Percentiles rank a stretch among this genome's conserved stretches.
Evolutionary conservation across 2,888 invertebrate genomes (phyloP).

Genomic region (Cheilosia variabilis): DNA sequence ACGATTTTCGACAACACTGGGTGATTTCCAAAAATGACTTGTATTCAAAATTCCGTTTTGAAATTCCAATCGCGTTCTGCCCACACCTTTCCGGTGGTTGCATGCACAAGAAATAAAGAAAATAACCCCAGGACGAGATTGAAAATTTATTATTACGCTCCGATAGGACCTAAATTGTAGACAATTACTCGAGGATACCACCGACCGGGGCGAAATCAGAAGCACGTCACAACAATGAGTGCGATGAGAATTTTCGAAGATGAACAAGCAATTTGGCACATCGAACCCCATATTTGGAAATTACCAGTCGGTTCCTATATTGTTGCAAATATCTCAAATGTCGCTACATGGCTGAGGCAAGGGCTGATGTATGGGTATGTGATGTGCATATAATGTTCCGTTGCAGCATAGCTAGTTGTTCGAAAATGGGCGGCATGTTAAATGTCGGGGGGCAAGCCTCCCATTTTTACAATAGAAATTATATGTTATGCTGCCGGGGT

Average conservation of each 20-base stretch:
- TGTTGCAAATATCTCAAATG: constrained; percentile 39
- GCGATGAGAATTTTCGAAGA: constrained; percentile 49
- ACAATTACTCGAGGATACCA: constrained; percentile 46
- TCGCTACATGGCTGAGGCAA: constrained; percentile 20
- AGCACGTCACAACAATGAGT: constrained; percentile 49
- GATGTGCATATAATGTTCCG: background rate
- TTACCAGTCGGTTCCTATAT: constrained; percentile 9
- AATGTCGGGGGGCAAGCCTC: constrained; percentile 25
- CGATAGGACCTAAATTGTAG: constrained; percentile 39
- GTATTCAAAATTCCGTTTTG: constrained; percentile 33
- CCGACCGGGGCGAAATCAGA: constrained; percentile 7
- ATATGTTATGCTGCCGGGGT: constrained; percentile 23
- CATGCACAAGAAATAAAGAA: constrained; percentile 13
- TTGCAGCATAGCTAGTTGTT: constrained; percentile 18
- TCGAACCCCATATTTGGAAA: constrained; percentile 66
- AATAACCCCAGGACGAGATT: constrained; percentile 30
- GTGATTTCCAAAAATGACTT: background rate
- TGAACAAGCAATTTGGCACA: constrained; percentile 64
- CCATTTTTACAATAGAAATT: constrained; percentile 51
- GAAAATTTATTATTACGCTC: constrained; percentile 44
- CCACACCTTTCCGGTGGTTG: constrained; percentile 51
- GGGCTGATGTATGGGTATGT: constrained; percentile 8
- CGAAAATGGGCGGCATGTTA: constrained; percentile 45
- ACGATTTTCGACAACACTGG: constrained; percentile 1
- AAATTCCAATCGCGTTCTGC: constrained; percentile 42